phyloP scores from a whole-genome alignment of 2,797 vertebrate species.

The Thamnophis elegans region DNA sequence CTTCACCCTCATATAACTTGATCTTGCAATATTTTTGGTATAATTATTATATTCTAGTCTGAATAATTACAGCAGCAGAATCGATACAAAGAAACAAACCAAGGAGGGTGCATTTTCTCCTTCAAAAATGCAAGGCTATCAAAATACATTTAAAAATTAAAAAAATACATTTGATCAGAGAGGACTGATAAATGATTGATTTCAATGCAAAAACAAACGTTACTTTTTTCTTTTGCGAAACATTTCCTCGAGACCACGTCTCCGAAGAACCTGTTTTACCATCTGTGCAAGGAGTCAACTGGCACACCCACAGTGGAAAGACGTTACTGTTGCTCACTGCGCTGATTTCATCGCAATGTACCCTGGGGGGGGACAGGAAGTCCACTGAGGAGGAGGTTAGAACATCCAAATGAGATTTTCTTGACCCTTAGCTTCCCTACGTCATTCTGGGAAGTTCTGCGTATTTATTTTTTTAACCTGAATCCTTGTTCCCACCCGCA shows the following conservation, averaged over 20 bases:
- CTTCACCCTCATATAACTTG: not conserved
- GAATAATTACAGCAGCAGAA: not conserved
- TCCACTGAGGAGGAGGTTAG: constrained; percentile 13
- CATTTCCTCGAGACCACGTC: not conserved
- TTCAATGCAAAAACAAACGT: not conserved
- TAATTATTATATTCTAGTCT: not conserved
- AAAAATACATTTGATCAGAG: constrained; percentile 22
- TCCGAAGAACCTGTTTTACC: not conserved
- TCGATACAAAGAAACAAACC: not conserved
- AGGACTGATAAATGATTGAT: constrained; percentile 19
- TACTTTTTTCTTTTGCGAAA: not conserved
- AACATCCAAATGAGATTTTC: constrained; percentile 6
- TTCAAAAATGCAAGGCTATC: not conserved
- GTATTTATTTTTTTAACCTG: not conserved
- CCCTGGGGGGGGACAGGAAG: constrained; percentile 2
- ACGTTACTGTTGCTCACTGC: not conserved
- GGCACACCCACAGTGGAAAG: constrained; percentile 14
- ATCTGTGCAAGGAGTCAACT: constrained; percentile 12
- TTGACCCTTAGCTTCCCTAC: not conserved
- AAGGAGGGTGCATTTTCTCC: not conserved
- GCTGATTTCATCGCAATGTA: constrained; percentile 6
- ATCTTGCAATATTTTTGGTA: not conserved
- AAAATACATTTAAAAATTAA: not conserved
- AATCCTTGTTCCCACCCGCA: not conserved
- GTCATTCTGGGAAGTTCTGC: constrained; percentile 12